Conservation (phyloP, 1,140 invertebrate genomes). For the Leptinotarsa lineolata region DNA sequence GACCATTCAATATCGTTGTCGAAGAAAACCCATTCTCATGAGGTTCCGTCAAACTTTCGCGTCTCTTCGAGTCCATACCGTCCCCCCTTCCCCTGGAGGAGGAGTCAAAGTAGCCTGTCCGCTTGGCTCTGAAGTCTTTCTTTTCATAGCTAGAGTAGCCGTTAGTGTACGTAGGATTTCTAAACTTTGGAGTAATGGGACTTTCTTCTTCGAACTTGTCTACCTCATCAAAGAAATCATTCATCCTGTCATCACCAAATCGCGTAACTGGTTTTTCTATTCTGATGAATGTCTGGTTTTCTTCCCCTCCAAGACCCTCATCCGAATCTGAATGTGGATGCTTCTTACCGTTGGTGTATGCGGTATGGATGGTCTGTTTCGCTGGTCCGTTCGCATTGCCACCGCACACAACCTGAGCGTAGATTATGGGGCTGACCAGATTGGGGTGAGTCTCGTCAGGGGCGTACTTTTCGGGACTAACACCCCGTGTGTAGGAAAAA, state of each 20-base stretch:
- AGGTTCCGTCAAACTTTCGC: constrained; percentile 57
- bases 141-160: constrained; percentile 39
- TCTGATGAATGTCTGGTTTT: constrained; percentile 52
- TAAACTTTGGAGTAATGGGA: constrained; percentile 51
- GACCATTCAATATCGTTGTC: constrained; percentile 55
- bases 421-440: constrained; percentile 65
- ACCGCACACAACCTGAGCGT: constrained; percentile 71
- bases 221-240: constrained; percentile 35
- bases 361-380: constrained; percentile 63
- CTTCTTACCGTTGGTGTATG: constrained; percentile 56
- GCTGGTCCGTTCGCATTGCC: constrained; percentile 47
- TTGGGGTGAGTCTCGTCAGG: constrained; percentile 54
- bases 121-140: constrained; percentile 49
- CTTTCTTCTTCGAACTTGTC: constrained; percentile 47
- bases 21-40: constrained; percentile 36
- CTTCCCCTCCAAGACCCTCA: constrained; percentile 73
- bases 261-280: constrained; percentile 41
- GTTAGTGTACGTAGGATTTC: constrained; percentile 38
- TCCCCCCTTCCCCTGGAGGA: constrained; percentile 66
- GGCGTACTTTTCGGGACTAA: constrained; percentile 47
- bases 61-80: constrained; percentile 66
- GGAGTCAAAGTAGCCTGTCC: constrained; percentile 51
- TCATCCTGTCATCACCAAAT: constrained; percentile 43
- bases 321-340: constrained; percentile 70
- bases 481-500: constrained; percentile 71